Evolutionary conservation across 2,888 invertebrate species (phyloP), one percentile per base, ranked within the genome.

Genomic region (Cancer borealis): DNA sequence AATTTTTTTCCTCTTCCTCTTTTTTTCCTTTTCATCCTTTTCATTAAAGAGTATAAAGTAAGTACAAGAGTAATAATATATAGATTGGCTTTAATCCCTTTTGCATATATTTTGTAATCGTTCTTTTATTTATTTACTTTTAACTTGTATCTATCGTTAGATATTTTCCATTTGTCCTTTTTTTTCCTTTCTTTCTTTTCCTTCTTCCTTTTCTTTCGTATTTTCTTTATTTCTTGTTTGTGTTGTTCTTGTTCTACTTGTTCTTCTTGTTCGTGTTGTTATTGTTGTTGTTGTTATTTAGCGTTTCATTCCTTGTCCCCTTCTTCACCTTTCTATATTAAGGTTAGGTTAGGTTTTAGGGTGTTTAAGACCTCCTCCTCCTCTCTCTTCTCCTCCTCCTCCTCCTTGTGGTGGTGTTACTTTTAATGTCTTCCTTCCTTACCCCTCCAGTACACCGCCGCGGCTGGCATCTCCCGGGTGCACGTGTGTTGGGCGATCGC

Each of bases 401-500:
- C n/a, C 3, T 73, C n/a, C 1, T 73, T 4, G n/a, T 73, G 54
- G 54, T 54, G 54, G 8, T 54, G 54, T 54, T 54, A 54, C 12
- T 54, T 12, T 12, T 54, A 14, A 14, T 14, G 54, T 54, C 14
- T 8, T 54, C 12, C 14, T 54, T 8, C 14, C 54, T 54, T 54
- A 14, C 12, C 3, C 54, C 14, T 54, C 2, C 94, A 95, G 94
- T 91, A 91, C 73, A 93, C 93, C 0, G 93, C 93, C 26, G n/a
- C 26, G 54, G 47, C 17, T 0, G 94, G 93, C 3, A 87, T 95
- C 4, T 47, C 84, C 6, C 84, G 94, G 8, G 46, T 88, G 1
- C 66, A 93, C 45, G 93, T 95, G 12, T 95, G 95, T 73, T 95
- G 95, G 94, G 87, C 26, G 47, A 46, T 95, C 46, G 92, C 95